A percentile compares a stretch with the other conserved stretches of the same genome.
These are phyloP conservation scores for Eupelmus urozonus DNA, from an alignment of 2,888 invertebrate genomes.

Conservation along the genomic window DNA sequence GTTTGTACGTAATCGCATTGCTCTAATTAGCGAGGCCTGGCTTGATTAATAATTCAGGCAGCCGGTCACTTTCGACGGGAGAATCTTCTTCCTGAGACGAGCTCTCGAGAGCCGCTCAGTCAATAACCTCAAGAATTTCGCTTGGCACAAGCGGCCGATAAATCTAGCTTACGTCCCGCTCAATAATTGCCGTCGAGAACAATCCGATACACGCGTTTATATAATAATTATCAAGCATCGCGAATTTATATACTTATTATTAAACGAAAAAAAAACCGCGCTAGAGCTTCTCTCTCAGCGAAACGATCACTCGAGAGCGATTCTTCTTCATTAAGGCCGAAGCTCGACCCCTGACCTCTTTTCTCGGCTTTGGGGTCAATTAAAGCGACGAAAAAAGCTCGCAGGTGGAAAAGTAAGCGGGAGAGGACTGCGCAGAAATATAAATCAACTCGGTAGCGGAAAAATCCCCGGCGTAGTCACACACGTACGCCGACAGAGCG, in stretches of 20 bases:
- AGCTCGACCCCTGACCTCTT: conserved; percentile 10
- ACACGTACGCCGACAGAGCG: background rate
- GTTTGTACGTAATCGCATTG: too few species aligned
- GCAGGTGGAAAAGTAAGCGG: background rate
- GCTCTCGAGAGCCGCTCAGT: too few species aligned
- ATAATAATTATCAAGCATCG: too few species aligned
- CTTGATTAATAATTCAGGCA: too few species aligned
- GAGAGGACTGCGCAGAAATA: background rate
- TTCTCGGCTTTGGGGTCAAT: conserved; percentile 12
- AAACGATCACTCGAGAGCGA: background rate
- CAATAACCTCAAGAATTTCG: too few species aligned
- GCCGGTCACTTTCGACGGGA: too few species aligned
- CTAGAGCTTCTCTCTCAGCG: background rate
- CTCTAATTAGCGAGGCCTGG: too few species aligned
- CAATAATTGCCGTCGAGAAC: conserved; percentile 26
- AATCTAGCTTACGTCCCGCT: conserved; percentile 23
- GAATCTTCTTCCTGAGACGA: too few species aligned
- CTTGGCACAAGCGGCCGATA: background rate
- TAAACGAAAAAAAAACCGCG: background rate
- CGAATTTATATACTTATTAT: background rate
- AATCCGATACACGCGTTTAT: background rate
- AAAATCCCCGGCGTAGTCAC: conserved; percentile 2
- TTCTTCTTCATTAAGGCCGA: conserved; percentile 27
- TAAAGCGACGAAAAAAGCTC: background rate
- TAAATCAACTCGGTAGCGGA: background rate